phyloP scores from a whole-genome alignment of 2,113 vertebrate genomes.

The Callionymus lyra region DNA sequence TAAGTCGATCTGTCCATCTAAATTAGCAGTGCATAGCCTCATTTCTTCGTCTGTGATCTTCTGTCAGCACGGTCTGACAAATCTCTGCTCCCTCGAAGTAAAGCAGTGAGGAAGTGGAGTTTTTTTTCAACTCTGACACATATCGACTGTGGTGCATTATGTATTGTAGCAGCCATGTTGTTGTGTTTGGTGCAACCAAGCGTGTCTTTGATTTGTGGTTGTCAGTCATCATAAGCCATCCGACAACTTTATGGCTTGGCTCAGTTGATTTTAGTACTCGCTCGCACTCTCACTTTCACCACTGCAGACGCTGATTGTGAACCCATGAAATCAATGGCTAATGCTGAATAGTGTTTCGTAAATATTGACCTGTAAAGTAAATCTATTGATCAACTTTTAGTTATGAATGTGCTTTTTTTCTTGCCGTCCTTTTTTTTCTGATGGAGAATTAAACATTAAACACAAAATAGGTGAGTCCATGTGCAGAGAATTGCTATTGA shows the following conservation, averaged over 20 bases:
- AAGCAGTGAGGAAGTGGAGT: slow-evolving; percentile 11
- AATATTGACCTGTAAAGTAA: too few relatives aligned
- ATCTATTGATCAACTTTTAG: too few relatives aligned
- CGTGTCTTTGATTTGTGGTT: slow-evolving; percentile 39
- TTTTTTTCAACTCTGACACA: slow-evolving; percentile 11
- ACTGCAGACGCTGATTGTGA: slow-evolving; percentile 1
- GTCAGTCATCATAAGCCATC: slow-evolving; percentile 40
- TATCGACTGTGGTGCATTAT: slow-evolving; percentile 17
- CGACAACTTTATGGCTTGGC: slow-evolving; percentile 4
- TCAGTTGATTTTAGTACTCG: slow-evolving; percentile 7
- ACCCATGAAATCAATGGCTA: slow-evolving; percentile 3
- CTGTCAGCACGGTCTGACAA: slow-evolving; percentile 4
- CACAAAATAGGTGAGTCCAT: too few relatives aligned
- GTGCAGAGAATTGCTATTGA: too few relatives aligned
- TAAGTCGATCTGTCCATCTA: slow-evolving; percentile 11
- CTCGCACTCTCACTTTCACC: background rate
- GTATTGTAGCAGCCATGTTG: slow-evolving; percentile 3
- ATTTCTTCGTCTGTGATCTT: slow-evolving; percentile 10
- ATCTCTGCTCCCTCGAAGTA: slow-evolving; percentile 7
- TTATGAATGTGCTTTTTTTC: too few relatives aligned
- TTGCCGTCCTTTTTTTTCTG: too few relatives aligned
- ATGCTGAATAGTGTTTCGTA: too few relatives aligned
- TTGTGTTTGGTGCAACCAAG: slow-evolving; percentile 16
- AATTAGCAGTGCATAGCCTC: slow-evolving; percentile 14
- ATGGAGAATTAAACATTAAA: too few relatives aligned